These are phyloP conservation scores for Patella vulgata DNA, from an alignment of 1,140 invertebrate species.

Conservation along the genomic window DNA sequence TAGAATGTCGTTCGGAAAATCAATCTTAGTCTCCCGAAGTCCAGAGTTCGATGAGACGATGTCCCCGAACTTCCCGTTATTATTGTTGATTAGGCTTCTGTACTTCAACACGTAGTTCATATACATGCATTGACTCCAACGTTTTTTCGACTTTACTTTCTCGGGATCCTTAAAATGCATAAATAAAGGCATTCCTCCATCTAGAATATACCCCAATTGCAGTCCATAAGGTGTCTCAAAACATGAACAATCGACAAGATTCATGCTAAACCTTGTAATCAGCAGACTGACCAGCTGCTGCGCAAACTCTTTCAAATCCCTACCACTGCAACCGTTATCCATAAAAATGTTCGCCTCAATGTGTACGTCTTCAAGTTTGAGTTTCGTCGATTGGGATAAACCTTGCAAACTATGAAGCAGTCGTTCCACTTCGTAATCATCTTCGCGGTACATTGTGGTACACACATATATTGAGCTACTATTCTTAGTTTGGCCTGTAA, in stretches of 20 bases:
- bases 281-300: conserved; percentile 47
- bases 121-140: conserved; percentile 59
- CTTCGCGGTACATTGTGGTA: conserved; percentile 58
- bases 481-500: neutral
- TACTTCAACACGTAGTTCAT: conserved; percentile 52
- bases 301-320: conserved; percentile 46
- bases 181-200: conserved; percentile 42
- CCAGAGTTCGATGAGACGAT: too few species aligned
- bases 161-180: conserved; percentile 50
- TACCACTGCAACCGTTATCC: conserved; percentile 49
- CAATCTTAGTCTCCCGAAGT: neutral
- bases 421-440: conserved; percentile 51
- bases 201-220: conserved; percentile 39
- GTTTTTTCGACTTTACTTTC: conserved; percentile 54
- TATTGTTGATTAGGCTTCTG: conserved; percentile 9
- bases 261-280: conserved; percentile 33
- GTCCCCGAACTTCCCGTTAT: neutral
- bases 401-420: conserved; percentile 40
- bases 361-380: conserved; percentile 26
- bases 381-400: conserved; percentile 26
- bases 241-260: conserved; percentile 26
- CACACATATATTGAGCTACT: conserved; percentile 45
- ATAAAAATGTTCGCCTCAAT: conserved; percentile 58
- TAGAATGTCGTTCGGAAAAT: neutral
- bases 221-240: conserved; percentile 49